Evolutionary conservation across 2,113 vertebrate genomes (phyloP).

Genomic region (Siniperca chuatsi): DNA sequence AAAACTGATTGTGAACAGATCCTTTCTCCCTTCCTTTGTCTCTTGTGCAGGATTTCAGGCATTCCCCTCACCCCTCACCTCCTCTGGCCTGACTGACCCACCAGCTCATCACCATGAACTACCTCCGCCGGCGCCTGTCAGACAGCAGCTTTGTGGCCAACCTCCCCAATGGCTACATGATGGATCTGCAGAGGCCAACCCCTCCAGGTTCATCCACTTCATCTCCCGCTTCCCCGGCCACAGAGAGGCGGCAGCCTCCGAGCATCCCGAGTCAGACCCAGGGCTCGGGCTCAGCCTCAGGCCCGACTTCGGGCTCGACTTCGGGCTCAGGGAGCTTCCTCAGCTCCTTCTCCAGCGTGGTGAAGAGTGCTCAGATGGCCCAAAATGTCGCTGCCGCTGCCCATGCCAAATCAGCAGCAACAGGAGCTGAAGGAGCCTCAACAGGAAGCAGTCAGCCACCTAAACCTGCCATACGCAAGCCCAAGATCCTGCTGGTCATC

Average conservation of each 20-base stretch:
- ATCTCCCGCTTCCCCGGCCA: slow-evolving; percentile 85
- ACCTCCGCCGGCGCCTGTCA: slow-evolving; percentile 94
- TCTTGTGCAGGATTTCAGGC: slow-evolving; percentile 41
- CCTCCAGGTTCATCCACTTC: slow-evolving; percentile 87
- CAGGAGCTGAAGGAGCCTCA: slow-evolving; percentile 46
- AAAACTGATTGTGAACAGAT: not conserved
- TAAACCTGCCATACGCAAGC: slow-evolving; percentile 86
- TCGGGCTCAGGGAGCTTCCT: slow-evolving; percentile 87
- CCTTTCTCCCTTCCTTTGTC: not conserved
- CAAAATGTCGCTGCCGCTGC: slow-evolving; percentile 87
- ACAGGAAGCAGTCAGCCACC: slow-evolving; percentile 43
- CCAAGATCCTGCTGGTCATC: slow-evolving; percentile 92
- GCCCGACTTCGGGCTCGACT: slow-evolving; percentile 38
- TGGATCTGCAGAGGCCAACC: slow-evolving; percentile 91
- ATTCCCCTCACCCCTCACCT: slow-evolving; percentile 27
- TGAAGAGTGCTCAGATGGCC: slow-evolving; percentile 89
- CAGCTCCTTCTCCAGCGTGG: slow-evolving; percentile 95
- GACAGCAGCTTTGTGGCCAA: slow-evolving; percentile 99
- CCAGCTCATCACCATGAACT: slow-evolving; percentile 89
- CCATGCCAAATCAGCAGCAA: slow-evolving; percentile 82
- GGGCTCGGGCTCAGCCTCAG: not conserved
- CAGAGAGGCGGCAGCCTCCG: slow-evolving; percentile 86
- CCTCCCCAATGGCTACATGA: slow-evolving; percentile 97
- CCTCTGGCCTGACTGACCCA: slow-evolving; percentile 69
- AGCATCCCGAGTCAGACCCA: slow-evolving; percentile 75